These are phyloP conservation scores for Gnathonemus echidnorhynchus DNA, from an alignment of 2,113 vertebrate species.

Conservation along the genomic window DNA sequence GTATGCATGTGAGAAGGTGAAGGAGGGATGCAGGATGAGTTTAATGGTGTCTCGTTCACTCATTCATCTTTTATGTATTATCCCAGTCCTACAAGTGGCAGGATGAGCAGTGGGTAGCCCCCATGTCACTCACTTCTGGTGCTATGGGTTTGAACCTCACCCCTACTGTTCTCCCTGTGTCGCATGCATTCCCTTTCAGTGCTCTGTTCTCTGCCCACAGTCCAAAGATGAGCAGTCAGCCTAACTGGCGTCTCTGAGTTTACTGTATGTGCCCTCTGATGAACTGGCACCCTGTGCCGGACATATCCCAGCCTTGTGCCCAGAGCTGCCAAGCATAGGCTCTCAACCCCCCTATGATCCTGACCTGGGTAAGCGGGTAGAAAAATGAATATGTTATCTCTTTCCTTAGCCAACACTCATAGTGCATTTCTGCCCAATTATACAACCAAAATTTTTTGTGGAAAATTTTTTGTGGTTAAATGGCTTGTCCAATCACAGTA, in stretches of 20 bases:
- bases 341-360: neutral
- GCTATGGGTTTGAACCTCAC: neutral
- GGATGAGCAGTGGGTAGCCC: neutral
- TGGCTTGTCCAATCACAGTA: neutral
- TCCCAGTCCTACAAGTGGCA: neutral
- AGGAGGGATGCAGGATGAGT: neutral
- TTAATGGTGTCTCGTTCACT: neutral
- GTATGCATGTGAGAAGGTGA: neutral
- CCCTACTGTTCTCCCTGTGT: neutral
- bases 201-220: neutral
- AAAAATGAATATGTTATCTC: neutral
- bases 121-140: neutral
- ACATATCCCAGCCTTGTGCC: no score
- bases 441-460: neutral
- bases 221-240: neutral
- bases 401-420: neutral
- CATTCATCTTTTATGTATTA: neutral
- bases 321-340: neutral
- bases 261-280: neutral
- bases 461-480: neutral
- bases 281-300: neutral
- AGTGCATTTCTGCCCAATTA: neutral
- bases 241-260: neutral
- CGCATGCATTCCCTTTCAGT: neutral
- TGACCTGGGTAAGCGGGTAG: neutral